A percentile compares a stretch with the other conserved stretches of the same genome.
These are phyloP conservation scores for Paragorgia papillata DNA, from an alignment of 92 coral and sea anemone genomes.

Conservation along the genomic window DNA sequence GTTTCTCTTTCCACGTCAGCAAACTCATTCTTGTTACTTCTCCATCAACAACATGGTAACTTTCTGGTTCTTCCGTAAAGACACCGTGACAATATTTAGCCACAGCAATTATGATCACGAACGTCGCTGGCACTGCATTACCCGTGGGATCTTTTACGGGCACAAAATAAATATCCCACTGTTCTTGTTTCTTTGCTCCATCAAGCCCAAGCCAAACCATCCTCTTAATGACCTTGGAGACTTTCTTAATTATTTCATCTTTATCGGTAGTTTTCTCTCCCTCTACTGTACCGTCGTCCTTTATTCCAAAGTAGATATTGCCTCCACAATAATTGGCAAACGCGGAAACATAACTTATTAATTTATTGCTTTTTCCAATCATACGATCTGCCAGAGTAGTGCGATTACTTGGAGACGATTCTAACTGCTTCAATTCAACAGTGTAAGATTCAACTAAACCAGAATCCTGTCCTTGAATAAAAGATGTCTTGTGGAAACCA, in stretches of 20 bases:
- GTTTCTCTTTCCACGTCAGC: constrained; percentile 4
- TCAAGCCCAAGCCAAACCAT: background rate
- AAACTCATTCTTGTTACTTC: constrained; percentile 23
- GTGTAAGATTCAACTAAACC: background rate
- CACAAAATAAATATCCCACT: constrained; percentile 39
- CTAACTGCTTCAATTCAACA: background rate
- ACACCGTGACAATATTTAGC: constrained; percentile 42
- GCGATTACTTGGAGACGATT: background rate
- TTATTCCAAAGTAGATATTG: constrained; percentile 51
- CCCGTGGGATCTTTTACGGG: constrained; percentile 21
- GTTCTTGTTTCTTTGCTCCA: background rate
- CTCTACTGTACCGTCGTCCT: constrained; percentile 34
- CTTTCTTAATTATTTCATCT: background rate
- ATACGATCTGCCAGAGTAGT: constrained; percentile 55
- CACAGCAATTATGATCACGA: constrained; percentile 20
- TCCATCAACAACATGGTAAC: constrained; percentile 8
- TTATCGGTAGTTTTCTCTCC: constrained; percentile 34
- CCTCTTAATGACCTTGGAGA: background rate
- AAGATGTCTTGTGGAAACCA: background rate
- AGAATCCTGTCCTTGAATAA: background rate
- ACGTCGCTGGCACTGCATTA: constrained; percentile 21
- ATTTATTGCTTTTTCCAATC: constrained; percentile 45
- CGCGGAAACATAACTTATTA: constrained; percentile 43
- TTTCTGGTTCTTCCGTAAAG: constrained; percentile 39
- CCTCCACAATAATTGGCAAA: constrained; percentile 59